Evolutionary conservation across 1,140 invertebrate species (phyloP).

Genomic region (Vanessa atalanta): DNA sequence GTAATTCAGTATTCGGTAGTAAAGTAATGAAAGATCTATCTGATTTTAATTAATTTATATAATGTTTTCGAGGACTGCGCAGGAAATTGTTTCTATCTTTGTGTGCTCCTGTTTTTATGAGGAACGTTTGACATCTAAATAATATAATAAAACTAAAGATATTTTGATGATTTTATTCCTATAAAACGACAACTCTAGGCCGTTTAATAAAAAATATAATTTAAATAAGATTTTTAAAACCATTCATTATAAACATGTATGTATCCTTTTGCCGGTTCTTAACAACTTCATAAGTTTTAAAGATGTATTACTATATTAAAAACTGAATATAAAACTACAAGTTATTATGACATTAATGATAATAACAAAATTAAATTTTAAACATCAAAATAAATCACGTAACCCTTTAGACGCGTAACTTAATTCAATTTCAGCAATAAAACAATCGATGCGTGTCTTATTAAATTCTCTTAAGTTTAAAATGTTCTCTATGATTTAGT

Average conservation of each 20-base stretch:
- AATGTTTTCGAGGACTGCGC: neutral
- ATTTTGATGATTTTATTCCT: too few relatives aligned
- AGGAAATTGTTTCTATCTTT: neutral
- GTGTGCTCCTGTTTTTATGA: too few relatives aligned
- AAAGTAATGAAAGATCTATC: slow-evolving; percentile 39
- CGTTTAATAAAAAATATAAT: too few relatives aligned
- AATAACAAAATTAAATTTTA: neutral
- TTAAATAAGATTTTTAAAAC: too few relatives aligned
- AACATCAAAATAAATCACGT: slow-evolving; percentile 47
- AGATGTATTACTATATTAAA: too few relatives aligned
- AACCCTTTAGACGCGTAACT: slow-evolving; percentile 58
- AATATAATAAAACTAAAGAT: too few relatives aligned
- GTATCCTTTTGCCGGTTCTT: too few relatives aligned
- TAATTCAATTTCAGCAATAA: slow-evolving; percentile 72
- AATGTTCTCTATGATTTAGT: slow-evolving; percentile 72
- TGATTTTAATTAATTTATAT: slow-evolving; percentile 42
- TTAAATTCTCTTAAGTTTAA: slow-evolving; percentile 74
- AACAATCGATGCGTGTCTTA: slow-evolving; percentile 75
- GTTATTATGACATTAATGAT: neutral
- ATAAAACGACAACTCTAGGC: too few relatives aligned
- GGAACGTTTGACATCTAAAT: too few relatives aligned
- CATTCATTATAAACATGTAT: too few relatives aligned
- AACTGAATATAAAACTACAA: too few relatives aligned
- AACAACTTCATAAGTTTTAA: too few relatives aligned
- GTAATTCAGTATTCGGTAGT: slow-evolving; percentile 47